Percentiles rank a stretch among this genome's conserved stretches.
Evolutionary conservation across 2,113 vertebrate species (phyloP).

Genomic region (Scomber scombrus): DNA sequence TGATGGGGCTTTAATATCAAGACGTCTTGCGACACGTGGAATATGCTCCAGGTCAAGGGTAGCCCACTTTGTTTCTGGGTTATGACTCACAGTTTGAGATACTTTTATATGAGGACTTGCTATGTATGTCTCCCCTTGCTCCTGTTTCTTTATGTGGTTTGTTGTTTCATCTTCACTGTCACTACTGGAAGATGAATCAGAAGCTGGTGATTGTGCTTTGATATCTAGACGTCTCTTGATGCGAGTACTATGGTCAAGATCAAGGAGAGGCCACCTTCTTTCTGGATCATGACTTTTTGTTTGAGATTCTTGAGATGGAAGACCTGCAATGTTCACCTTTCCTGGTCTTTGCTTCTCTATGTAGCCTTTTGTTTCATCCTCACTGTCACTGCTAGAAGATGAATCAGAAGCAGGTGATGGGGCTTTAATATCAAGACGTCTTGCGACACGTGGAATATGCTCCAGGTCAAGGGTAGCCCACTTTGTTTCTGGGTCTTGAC

Average conservation of each 20-base stretch:
- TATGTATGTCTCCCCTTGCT: background rate
- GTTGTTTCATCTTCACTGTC: slow-evolving; percentile 25
- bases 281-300: background rate
- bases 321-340: background rate
- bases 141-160: background rate
- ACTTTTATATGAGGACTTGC: too few relatives aligned
- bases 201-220: background rate
- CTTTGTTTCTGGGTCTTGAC: background rate
- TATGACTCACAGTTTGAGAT: too few relatives aligned
- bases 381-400: too few relatives aligned
- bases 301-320: background rate
- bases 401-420: too few relatives aligned
- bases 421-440: too few relatives aligned
- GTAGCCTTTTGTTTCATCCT: too few relatives aligned
- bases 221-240: slow-evolving; percentile 42
- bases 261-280: background rate
- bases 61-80: too few relatives aligned
- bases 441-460: too few relatives aligned
- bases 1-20: background rate
- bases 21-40: background rate
- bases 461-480: background rate
- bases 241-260: background rate
- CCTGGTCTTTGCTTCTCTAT: background rate
- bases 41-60: too few relatives aligned
- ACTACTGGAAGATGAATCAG: background rate